Evolutionary conservation across 2,888 invertebrate genomes (phyloP).

Genomic region (Podabrus alpinus): DNA sequence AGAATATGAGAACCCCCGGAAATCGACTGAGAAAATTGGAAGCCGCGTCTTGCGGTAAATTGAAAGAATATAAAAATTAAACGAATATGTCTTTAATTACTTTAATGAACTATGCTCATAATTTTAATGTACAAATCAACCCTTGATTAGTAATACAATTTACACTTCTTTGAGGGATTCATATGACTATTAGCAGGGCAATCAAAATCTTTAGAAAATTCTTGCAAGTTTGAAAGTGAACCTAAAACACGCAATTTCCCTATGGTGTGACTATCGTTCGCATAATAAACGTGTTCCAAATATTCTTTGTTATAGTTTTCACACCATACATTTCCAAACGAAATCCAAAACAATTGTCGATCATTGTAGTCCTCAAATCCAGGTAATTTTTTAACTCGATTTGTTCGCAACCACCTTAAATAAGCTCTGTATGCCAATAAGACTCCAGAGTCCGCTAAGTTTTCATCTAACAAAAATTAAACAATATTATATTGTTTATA

Average conservation of each 20-base stretch:
- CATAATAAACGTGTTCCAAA: neutral
- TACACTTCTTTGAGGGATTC: slow-evolving; percentile 2
- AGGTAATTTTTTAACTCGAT: slow-evolving; percentile 1
- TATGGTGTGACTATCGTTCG: neutral
- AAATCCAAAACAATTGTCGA: slow-evolving; percentile 9
- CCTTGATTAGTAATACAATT: neutral
- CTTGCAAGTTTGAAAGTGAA: neutral
- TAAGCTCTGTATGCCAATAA: slow-evolving; percentile 1
- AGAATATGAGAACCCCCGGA: no score
- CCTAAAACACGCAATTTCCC: slow-evolving; percentile 8
- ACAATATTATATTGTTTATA: neutral
- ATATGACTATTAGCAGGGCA: neutral
- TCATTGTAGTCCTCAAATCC: neutral
- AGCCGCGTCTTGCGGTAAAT: no score
- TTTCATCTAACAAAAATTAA: neutral
- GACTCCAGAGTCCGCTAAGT: slow-evolving; percentile 1
- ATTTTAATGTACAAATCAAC: neutral
- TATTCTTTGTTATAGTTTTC: neutral
- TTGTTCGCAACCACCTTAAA: neutral
- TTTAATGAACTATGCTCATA: no score
- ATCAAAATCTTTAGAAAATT: slow-evolving; percentile 6
- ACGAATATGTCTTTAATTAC: no score
- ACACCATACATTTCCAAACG: slow-evolving; percentile 9
- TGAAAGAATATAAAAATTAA: no score
- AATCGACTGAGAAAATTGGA: no score